Base-by-base conservation (phyloP, 1,140 invertebrate species). In the Callitettix versicolor region DNA sequence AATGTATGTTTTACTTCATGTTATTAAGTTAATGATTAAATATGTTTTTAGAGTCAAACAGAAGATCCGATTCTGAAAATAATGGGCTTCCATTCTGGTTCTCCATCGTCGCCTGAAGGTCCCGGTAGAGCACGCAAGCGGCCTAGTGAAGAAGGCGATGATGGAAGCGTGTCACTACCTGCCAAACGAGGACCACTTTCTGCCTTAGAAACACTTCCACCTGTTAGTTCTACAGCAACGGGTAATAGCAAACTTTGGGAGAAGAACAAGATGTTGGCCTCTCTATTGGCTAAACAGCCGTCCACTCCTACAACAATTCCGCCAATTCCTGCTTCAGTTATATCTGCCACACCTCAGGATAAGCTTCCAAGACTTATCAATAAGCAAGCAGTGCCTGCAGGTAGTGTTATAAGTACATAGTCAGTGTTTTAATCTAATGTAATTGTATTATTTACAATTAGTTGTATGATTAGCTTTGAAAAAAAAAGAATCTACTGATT, bases 211-310 rank as follows among this genome's bases (percentile, higher is more conserved):
- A 55, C 56, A 15, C 22, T 52, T 20, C 56, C 56, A 30, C 44
- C 55, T 30, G 53, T 62, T 51, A 24, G 20, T 30, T 57, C 62
- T 6, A 40, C 64, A 4, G 59, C 59, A 18, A 49, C 63, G 21
- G 66, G 69, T n/a, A 77, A 78, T 60, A 86, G 82, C 61, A 79
- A 81, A 56, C 72, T 89, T 3, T 86, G 84, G 68, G 79, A 88
- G 67, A 85, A 83, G 63, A 95, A 95, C 70, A 84, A 86, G 62
- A 88, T 94, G 79, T 73, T 94, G 57, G 88, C 89, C 11, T 82
- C 82, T 42, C 69, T 95, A 53, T 69, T 95, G 62, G 85, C 86
- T 11, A 85, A 85, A 65, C 80, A 86, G 61, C 81, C 85, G 48
- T 78, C 83, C n/a, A 78, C 80, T 34, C 79, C 82, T 46, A 80